Base-by-base conservation (phyloP, 2,113 vertebrate genomes). In the Taurulus bubalis region DNA sequence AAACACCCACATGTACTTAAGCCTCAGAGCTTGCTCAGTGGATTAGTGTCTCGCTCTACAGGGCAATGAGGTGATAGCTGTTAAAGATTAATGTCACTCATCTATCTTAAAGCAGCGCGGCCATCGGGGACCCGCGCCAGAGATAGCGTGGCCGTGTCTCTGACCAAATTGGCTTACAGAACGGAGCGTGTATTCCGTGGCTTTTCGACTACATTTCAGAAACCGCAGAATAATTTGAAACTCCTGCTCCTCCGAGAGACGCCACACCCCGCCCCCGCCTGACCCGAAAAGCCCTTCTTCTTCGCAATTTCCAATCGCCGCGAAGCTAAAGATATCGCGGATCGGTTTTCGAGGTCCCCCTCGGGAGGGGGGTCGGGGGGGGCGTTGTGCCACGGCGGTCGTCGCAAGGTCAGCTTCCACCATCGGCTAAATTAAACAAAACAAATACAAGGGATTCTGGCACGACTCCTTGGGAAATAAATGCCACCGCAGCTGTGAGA, bases 351-450 rank as follows among this genome's bases (percentile, higher is more conserved):
- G n/a, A 79, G 76, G 79, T n/a, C n/a, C n/a, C n/a, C n/a, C n/a
- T n/a, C n/a, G n/a, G n/a, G n/a, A n/a, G n/a, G n/a, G n/a, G n/a
- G n/a, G n/a, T 32, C 30, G 30, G 30, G 67, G 60, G 79, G 67
- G 60, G 79, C 69, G 26, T 67, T 77, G 67, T 47, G 36, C 38
- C 4, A 32, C 49, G 77, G 49, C 70, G 79, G 87, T 83, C 87
- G 82, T 86, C 65, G 3, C 68, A 66, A 86, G 78, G 84, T 91
- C 87, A 73, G 70, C 47, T 63, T 73, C 16, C 71, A 68, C 73
- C 62, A 75, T 80, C 69, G 77, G 26, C 79, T 76, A 82, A 90
- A 91, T 82, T 56, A 87, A 89, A 82, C 74, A 22, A 91, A 91
- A 91, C 85, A 90, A 91, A 92, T 67, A 72, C 62, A 11, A 34